A percentile compares a stretch with the other conserved stretches of the same genome.
phyloP scores from a whole-genome alignment of 2,797 vertebrate species.

The Malurus leucopterus region DNA sequence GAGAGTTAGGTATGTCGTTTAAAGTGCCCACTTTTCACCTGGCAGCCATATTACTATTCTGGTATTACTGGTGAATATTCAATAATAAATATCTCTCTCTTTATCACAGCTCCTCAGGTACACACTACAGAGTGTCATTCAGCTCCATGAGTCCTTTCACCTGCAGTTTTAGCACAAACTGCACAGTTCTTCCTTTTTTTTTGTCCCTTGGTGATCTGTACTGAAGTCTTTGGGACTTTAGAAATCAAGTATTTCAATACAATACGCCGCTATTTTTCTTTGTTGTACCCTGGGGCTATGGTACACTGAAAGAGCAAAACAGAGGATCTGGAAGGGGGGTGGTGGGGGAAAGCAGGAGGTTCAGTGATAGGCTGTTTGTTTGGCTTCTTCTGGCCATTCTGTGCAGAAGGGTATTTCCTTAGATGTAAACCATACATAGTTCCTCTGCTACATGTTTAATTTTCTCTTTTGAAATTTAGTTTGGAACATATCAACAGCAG shows the following conservation, averaged over 20 bases:
- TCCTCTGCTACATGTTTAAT: neutral
- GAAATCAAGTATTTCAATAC: neutral
- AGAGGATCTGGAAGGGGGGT: neutral
- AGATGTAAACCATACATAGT: neutral
- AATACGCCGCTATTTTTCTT: neutral
- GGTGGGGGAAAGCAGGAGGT: neutral
- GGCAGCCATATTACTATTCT: neutral
- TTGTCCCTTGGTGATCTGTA: neutral
- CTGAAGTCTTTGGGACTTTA: neutral
- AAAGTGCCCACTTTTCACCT: neutral
- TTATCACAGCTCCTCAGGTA: neutral
- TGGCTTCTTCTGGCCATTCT: neutral
- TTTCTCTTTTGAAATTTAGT: neutral
- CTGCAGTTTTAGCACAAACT: neutral
- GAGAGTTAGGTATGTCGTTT: neutral
- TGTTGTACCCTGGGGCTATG: fast-evolving
- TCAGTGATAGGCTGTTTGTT: too few species aligned
- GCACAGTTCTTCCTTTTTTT: neutral
- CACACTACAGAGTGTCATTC: neutral
- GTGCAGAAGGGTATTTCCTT: neutral
- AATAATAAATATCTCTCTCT: neutral
- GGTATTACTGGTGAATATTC: neutral
- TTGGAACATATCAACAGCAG: neutral
- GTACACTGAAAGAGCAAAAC: neutral
- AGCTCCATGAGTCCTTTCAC: neutral